Evolutionary conservation across 2,888 invertebrate species (phyloP), one percentile per base, ranked within the genome.

Genomic region (Drosophila histrio): DNA sequence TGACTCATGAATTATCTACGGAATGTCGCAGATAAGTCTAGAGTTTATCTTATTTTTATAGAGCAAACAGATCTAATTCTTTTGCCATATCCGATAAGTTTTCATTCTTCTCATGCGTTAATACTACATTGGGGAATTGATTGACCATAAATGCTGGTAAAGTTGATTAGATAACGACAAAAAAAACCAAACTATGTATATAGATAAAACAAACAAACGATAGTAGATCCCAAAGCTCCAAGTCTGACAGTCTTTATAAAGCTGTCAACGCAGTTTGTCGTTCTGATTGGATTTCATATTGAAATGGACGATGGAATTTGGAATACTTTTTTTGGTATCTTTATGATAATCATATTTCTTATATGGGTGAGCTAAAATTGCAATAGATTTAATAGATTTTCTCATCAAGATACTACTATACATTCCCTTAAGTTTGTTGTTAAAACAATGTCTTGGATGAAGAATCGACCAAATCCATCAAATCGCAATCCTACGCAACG

Each of bases 171-270:
- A 58, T 58, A 58, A 19, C n/a, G 26, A 2, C 3, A 8, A 17
- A 50, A 50, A 36, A 19, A 22, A 21, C 8, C 13, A n/a, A n/a
- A 24, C 28, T 34, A 34, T 36, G 36, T 17, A 36, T 13, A 17
- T 24, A 32, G 49, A 58, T 57, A 58, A 47, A 46, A 22, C 19
- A 30, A 21, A 28, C 15, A 13, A 47, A 15, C 28, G 39, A 39
- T 46, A 47, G 46, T 46, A 47, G 46, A 36, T 56, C 11, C 26
- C 38, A 54, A 28, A 28, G 28, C 28, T 13, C 13, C 22, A 38
- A 38, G n/a, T 52, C 9, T 15, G 8, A 7, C 74, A 72, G 74
- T 72, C 44, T 21, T 19, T 22, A 39, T 22, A 36, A 41, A 39
- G 32, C 30, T 39, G 52, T 34, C 59, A 44, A 21, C 7, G 56